Evolutionary conservation across 2,113 vertebrate genomes (phyloP).

Genomic region (Megalops atlanticus): DNA sequence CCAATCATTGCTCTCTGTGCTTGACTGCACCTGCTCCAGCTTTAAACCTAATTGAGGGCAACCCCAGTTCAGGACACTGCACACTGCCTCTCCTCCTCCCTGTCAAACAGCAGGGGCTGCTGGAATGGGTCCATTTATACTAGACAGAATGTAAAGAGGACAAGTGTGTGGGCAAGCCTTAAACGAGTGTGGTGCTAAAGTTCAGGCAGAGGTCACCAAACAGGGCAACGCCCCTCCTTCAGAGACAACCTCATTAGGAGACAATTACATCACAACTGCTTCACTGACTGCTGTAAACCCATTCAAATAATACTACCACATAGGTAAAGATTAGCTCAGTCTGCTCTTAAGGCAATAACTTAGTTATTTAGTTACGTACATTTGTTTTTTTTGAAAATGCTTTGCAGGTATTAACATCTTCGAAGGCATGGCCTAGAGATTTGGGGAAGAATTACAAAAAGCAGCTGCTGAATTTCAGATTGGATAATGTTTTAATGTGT

Average conservation of each 20-base stretch:
- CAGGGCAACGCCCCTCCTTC: not conserved
- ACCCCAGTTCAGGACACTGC: not conserved
- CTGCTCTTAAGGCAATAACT: too few species aligned
- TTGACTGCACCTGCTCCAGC: constrained; percentile 14
- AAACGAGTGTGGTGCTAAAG: constrained; percentile 48
- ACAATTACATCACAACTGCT: not conserved
- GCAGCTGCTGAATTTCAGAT: too few species aligned
- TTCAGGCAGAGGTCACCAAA: constrained; percentile 57
- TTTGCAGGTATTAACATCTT: not conserved
- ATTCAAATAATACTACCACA: constrained; percentile 4
- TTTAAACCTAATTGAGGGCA: not conserved
- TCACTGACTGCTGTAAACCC: not conserved
- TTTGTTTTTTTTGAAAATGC: not conserved
- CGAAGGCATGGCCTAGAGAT: not conserved
- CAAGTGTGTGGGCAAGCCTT: constrained; percentile 36
- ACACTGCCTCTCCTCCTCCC: not conserved
- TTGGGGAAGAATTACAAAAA: too few species aligned
- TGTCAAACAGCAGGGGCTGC: not conserved
- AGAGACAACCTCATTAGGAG: not conserved
- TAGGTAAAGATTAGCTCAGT: not conserved
- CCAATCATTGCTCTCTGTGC: too few species aligned
- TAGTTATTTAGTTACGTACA: too few species aligned
- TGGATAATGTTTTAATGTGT: too few species aligned
- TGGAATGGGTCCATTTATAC: constrained; percentile 55
- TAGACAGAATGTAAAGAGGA: constrained; percentile 54